Evolutionary conservation across 2,888 invertebrate species (phyloP), one percentile per base, ranked within the genome.

Genomic region (Dendrolimus houi): DNA sequence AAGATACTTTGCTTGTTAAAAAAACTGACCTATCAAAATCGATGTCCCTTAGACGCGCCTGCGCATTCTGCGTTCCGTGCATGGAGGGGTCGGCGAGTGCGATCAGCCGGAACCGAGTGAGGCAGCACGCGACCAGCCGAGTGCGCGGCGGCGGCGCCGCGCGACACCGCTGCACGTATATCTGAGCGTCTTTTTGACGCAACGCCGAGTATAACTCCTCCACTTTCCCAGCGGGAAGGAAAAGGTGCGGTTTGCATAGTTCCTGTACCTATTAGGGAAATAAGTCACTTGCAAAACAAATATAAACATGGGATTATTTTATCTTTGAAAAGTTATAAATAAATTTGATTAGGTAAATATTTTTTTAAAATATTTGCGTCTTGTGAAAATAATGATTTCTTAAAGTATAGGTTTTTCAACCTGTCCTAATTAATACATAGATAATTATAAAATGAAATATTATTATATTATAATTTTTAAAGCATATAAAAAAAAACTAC

Each of bases 111-210:
- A 92, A 79, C 65, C 95, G 93, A 2, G 94, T 92, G 87, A 98
- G 93, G 55, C 93, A 94, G 95, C 98, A 98, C 0, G 96, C 96
- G 64, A 98, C 95, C 12, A 99, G 92, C 53, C 96, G 92, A 68
- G 92, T 61, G 77, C 92, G 62, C 86, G 92, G 69, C 91, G 92
- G 80, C 92, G 94, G 91, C 93, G 92, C 84, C 94, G 96, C 79
- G 57, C 88, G 79, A 52, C 80, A 76, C 0, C 89, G 74, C 81
- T 98, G 97, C 59, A 99, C 96, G 85, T 99, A 99, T 72, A 99
- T 98, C 81, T 98, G 97, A 0, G 98, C 96, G 83, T 98, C 98
- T 77, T 97, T 97, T 75, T 96, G 96, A 9, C 95, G 94, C 65
- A 99, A 85, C 66, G 96, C 96, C 0, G 94, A 93, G 81, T 97